Percentiles rank a stretch among this genome's conserved stretches.
These are phyloP conservation scores for Artibeus lituratus DNA, from an alignment of 2,797 vertebrate genomes.

Conservation along the genomic window DNA sequence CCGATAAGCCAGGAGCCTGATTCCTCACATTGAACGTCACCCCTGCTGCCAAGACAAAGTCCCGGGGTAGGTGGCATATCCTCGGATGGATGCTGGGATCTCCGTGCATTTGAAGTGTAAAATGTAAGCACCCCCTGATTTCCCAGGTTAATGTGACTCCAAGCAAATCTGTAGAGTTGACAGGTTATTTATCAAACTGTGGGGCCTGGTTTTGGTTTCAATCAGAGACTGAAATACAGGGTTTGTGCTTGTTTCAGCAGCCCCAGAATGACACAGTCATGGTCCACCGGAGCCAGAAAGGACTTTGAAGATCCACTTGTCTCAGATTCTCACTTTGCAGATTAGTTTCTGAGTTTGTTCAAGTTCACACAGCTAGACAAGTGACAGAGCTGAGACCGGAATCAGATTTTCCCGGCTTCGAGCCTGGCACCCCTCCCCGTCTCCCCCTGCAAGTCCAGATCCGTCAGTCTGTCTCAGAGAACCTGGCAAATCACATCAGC, in stretches of 20 bases:
- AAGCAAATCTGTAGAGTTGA: background rate
- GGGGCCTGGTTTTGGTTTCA: background rate
- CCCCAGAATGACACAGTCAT: background rate
- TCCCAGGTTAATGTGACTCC: background rate
- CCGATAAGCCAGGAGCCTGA: background rate
- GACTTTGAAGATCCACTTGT: background rate
- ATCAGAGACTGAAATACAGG: background rate
- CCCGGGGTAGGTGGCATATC: background rate
- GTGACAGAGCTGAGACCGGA: background rate
- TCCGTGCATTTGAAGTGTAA: background rate
- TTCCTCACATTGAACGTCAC: rapidly evolving
- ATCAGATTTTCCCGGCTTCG: background rate
- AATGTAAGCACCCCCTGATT: background rate
- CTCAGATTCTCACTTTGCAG: background rate
- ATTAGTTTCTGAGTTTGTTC: background rate
- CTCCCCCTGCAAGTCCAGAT: background rate
- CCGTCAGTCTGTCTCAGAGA: too few species aligned
- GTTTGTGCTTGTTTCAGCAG: background rate
- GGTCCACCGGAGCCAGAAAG: background rate
- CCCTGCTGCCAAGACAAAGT: background rate
- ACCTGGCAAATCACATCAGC: background rate
- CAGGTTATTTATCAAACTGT: constrained; percentile 15
- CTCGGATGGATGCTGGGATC: background rate
- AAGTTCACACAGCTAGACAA: background rate
- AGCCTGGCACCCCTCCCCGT: too few species aligned